Base-by-base conservation (phyloP, 1,140 invertebrate genomes). In the Drosophila sproati region DNA sequence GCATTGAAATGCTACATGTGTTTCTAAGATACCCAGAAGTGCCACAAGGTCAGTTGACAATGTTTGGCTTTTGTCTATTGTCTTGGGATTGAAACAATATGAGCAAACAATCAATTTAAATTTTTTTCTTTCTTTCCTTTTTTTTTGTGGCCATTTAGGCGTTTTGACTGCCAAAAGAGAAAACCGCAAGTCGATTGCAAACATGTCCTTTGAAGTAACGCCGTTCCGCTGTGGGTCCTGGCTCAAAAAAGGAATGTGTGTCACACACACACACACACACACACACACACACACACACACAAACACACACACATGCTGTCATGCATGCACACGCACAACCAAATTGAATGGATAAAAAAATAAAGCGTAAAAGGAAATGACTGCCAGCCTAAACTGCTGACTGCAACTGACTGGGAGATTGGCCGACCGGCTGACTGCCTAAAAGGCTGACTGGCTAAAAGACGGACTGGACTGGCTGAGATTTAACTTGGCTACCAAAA, bases 291-390 rank as follows among this genome's bases (percentile, higher is more conserved):
- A 64, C 35, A 51, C 52, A 10, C 48, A 50, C 20, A 63, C 20
- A n/a, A n/a, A n/a, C 1, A 0, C 20, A 2, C 20, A 20, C 20
- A 20, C 20, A 20, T 20, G 20, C 20, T 20, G 20, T 35, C 29
- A 60, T 32, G 20, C 41, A 59, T 31, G 28, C 28, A 62, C 67
- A 43, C 61, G 41, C 78, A 81, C 43, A 50, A 64, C 43, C 68
- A 54, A 69, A 39, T 57, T 48, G 57, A 59, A 39, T 50, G 31
- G 37, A 8, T 48, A 55, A 61, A 86, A 77, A 74, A 43, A 47
- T 5, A 12, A 47, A 75, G 68, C 82, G 54, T 69, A 87, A 87
- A 86, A 87, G 82, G 82, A 87, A 87, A 87, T 86, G 83, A 87
- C 68, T 63, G 63, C 48, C 51, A 28, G 34, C 52, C 52, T 62